Evolutionary conservation across 2,797 vertebrate species (phyloP), one percentile per base, ranked within the genome.

Genomic region (Microtus obscurus): DNA sequence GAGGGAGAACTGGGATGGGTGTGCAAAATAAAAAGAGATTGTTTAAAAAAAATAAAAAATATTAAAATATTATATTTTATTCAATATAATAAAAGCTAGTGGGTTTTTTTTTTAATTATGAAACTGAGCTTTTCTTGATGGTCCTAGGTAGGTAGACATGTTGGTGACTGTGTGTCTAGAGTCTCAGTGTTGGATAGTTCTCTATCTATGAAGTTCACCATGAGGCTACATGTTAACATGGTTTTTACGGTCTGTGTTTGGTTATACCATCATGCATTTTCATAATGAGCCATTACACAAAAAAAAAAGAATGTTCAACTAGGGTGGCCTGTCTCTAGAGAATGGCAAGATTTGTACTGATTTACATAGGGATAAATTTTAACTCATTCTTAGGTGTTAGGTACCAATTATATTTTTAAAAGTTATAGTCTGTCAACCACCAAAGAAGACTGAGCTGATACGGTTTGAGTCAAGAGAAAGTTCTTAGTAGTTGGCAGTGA

Each of bases 281-380:
- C 48, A 82, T 56, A 88, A 73, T 81, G 73, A 76, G 19, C 77
- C 43, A 71, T 56, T 93, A 27, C 19, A 71, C 12, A n/a, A 79
- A 89, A 85, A n/a, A 79, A 89, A 85, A 3, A 81, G 6, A 63
- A 87, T 61, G 23, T 81, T 89, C 67, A 89, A 16, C 6, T 83
- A 82, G 10, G 73, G 3, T 56, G 92, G 34, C 21, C 59, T 89
- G 95, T 94, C 89, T 76, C 34, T 82, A 86, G 69, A 95, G 48
- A 93, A 48, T 85, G 77, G 63, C 2, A 93, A 81, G 53, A 76
- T 87, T 11, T 79, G 40, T 74, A 29, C 31, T 5, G 43, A 65
- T 37, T 82, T 94, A 85, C 6, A 78, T 4, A 93, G 37, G 40
- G 53, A 69, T 78, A 85, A 25, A 43, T 89, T 96, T 92, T 91